Evolutionary conservation across 2,113 vertebrate species (phyloP), one percentile per base, ranked within the genome.

Genomic region (Ochotona princeps): DNA sequence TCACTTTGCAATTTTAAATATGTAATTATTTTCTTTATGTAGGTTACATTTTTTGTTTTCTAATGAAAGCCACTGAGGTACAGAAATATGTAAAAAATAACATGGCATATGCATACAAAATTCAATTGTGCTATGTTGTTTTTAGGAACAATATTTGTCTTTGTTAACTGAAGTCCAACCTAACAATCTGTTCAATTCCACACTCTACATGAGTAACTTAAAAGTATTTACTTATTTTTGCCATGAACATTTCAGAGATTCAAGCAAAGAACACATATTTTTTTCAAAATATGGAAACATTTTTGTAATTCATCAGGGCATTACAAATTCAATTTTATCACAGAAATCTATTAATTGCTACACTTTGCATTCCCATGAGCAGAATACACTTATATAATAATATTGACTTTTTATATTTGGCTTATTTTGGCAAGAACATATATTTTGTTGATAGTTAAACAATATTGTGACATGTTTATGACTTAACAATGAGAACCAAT

Each of bases 401-500:
- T 90, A 73, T 20, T 96, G 84, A 49, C 61, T 95, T 61, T 67
- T 97, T 61, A 85, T 94, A 94, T 95, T 96, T 92, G 94, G 74
- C 20, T 84, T 18, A 0, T 0, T 44, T 44, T 87, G 14, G 85
- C 20, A 89, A 88, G 94, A 90, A 86, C 63, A 89, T 70, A 73
- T 73, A 60, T 79, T 97, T 96, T 97, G 65, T 91, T 94, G 82
- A 95, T 38, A 92, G 91, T 93, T 93, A 96, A 83, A 13, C 0
- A 83, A 96, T 97, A 89, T 63, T 21, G 0, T 94, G 65, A 86
- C 54, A 94, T 93, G 38, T 96, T 97, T 96, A 96, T 95, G 94
- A 78, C 84, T 97, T 88, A 93, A 70, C 83, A 82, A 87, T 74
- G 47, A 93, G 92, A 97, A 92, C 67, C 28, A 91, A 81, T 97